Base-by-base conservation (phyloP, 2,797 vertebrate species). In the Pseudotriccus pelzelni region DNA sequence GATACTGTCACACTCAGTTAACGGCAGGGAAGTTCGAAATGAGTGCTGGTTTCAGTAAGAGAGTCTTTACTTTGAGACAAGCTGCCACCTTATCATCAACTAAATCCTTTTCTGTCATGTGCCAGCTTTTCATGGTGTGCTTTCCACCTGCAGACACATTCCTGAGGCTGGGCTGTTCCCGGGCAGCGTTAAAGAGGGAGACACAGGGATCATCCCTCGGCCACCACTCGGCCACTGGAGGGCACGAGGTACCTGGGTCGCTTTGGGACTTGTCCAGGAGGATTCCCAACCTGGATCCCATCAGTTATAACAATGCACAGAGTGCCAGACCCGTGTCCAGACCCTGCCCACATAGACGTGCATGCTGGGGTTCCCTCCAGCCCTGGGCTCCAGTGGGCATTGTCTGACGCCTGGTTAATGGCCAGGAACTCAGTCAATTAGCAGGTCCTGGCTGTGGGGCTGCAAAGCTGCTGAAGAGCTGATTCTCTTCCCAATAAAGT, bases 321-420 rank as follows among this genome's bases (percentile, higher is more conserved):
- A 6, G 3, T 32, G 66, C 62, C 69, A 84, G 53, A 80, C 19
- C 34, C 12, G 19, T 0, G 0, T 2, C 28, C 2, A 67, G 77
- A 41, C 27, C 0, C 47, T 11, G 52, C 16, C 66, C 7, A 0
- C 14, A 19, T 32, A 3, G 21, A 17, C 30, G 3, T 2, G 3
- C 3, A 2, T 14, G 3, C 27, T 16, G 9, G 18, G 59, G 49
- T 16, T 34, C 64, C 4, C 23, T 49, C 20, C 47, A 41, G 73
- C 69, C 58, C 49, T n/a, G 17, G 2, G 28, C n/a, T 5, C 13
- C 2, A 3, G 67, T 8, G 14, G 2, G 37, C 8, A 1, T 25
- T 53, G 80, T 16, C 76, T 41, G 58, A 32, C 0, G 0, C 0
- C 1, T 9, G 52, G 8, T 47, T 44, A 64, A 87, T 10, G 55